Conservation (phyloP, 1,140 invertebrate species). For the Caenorhabditis inopinata region DNA sequence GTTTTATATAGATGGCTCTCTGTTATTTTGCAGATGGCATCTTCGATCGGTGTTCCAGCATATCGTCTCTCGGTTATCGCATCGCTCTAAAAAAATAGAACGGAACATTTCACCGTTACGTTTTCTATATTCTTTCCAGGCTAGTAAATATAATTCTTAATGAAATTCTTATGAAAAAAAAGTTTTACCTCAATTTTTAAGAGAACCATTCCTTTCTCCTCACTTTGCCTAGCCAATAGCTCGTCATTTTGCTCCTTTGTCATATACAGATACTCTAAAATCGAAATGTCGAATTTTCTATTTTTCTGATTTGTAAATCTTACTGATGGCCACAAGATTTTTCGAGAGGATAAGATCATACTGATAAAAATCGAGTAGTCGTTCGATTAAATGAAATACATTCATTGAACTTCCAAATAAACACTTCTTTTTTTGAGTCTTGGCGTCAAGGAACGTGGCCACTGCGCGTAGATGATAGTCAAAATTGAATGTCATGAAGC, state of each 20-base stretch:
- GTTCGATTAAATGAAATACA: background rate
- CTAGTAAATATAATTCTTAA: too few relatives aligned
- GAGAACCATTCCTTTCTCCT: background rate
- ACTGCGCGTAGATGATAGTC: slow-evolving; percentile 13
- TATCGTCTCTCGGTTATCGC: background rate
- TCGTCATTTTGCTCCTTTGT: background rate
- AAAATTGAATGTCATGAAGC: slow-evolving; percentile 26
- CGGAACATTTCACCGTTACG: too few relatives aligned
- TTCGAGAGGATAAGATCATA: background rate
- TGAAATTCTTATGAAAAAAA: too few relatives aligned
- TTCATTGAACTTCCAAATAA: background rate
- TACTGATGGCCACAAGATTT: slow-evolving; percentile 4
- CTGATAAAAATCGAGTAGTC: background rate
- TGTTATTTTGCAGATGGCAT: background rate
- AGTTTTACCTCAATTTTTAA: background rate
- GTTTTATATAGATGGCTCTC: background rate
- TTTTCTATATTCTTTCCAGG: too few relatives aligned
- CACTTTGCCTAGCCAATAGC: background rate
- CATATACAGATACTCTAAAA: slow-evolving; percentile 8
- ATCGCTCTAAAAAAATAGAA: background rate
- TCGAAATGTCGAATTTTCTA: background rate
- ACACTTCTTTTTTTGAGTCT: background rate
- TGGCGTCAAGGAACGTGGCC: background rate
- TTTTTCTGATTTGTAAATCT: background rate
- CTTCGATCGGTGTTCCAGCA: background rate